Conservation (phyloP, 2,113 vertebrate genomes). For the Glareola pratincola region DNA sequence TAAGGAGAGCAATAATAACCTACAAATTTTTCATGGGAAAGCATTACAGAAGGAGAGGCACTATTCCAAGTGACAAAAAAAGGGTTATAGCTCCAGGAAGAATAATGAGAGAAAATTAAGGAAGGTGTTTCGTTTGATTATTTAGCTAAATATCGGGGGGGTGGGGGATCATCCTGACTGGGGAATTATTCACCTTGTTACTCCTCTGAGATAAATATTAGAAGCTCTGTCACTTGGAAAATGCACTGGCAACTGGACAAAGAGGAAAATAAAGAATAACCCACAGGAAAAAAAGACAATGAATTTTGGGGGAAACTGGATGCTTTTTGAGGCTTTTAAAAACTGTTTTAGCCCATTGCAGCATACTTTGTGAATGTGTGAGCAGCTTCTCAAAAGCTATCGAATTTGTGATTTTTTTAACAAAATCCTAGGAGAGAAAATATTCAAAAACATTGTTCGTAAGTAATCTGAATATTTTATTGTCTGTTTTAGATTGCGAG, state of each 20-base stretch:
- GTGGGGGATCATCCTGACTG: background rate
- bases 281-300: background rate
- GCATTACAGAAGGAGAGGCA: background rate
- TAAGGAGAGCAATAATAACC: slow-evolving; percentile 49
- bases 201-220: background rate
- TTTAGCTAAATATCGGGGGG: background rate
- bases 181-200: slow-evolving; percentile 5
- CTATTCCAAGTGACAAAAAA: background rate
- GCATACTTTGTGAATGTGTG: background rate
- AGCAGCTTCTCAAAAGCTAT: background rate
- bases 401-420: background rate
- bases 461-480: background rate
- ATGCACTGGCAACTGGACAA: background rate
- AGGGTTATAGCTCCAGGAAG: background rate
- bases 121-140: background rate
- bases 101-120: slow-evolving; percentile 38
- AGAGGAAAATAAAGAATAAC: background rate
- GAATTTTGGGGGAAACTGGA: background rate
- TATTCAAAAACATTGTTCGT: background rate
- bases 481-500: background rate
- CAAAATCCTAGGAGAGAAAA: background rate
- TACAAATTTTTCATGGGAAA: slow-evolving; percentile 13
- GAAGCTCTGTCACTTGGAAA: background rate
- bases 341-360: background rate
- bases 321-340: background rate